phyloP scores from a whole-genome alignment of 2,888 invertebrate genomes.

The Stenodera caucasica region DNA sequence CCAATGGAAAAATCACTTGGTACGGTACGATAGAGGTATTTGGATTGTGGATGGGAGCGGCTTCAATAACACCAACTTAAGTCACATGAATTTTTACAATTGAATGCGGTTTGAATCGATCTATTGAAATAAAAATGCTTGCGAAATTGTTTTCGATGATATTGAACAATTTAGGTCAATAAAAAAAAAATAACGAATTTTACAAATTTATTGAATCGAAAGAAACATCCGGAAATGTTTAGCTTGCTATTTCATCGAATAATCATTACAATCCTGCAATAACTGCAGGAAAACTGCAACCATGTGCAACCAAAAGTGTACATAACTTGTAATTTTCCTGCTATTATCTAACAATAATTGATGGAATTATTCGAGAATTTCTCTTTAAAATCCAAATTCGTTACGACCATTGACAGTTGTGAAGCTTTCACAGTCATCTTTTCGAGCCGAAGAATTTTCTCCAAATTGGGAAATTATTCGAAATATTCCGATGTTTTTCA shows the following conservation, averaged over 20 bases:
- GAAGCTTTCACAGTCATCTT: background rate
- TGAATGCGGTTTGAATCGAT: background rate
- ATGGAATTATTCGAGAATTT: background rate
- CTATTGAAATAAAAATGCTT: background rate
- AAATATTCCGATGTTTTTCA: too few relatives aligned
- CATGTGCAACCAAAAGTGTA: background rate
- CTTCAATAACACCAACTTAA: slow-evolving; percentile 3
- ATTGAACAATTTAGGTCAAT: background rate
- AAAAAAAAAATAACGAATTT: background rate
- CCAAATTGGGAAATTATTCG: too few relatives aligned
- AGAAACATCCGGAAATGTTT: background rate
- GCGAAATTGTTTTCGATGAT: background rate
- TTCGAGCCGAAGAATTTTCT: too few relatives aligned
- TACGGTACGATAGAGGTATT: background rate
- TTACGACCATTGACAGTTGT: background rate
- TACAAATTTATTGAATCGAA: too few relatives aligned
- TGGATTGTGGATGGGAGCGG: background rate
- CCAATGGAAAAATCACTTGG: background rate
- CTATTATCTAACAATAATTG: background rate
- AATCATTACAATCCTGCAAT: background rate
- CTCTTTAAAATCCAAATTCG: background rate
- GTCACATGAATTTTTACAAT: background rate
- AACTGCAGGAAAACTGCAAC: background rate
- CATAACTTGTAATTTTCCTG: background rate
- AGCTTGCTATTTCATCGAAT: background rate